phyloP scores from a whole-genome alignment of 2,113 vertebrate species.

The Podiceps cristatus region DNA sequence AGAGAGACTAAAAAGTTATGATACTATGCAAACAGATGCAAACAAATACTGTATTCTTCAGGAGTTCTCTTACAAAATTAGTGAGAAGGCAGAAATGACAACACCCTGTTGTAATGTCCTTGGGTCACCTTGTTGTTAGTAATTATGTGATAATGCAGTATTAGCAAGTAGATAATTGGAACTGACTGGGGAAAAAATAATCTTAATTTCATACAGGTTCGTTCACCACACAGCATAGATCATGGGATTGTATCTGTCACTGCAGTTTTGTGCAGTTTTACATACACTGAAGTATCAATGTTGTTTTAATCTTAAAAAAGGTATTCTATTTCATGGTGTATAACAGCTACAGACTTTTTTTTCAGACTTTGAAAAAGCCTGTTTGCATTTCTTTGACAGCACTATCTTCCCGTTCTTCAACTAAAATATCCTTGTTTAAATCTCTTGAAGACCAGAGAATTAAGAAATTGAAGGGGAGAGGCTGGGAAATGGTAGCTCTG shows the following conservation, averaged over 20 bases:
- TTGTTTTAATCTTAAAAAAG: background rate
- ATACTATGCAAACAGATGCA: background rate
- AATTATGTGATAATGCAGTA: background rate
- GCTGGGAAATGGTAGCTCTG: background rate
- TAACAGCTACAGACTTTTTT: background rate
- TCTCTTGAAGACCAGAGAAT: background rate
- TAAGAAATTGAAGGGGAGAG: background rate
- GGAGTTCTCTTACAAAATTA: background rate
- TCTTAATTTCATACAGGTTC: background rate
- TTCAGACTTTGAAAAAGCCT: background rate
- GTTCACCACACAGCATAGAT: background rate
- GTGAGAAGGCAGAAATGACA: background rate
- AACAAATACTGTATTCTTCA: background rate
- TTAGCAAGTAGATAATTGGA: background rate
- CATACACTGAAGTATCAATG: accelerated
- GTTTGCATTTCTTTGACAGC: background rate
- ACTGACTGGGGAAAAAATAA: background rate
- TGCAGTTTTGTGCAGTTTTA: background rate
- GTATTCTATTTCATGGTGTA: background rate
- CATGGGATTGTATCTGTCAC: background rate
- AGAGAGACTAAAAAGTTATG: background rate
- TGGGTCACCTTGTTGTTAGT: background rate
- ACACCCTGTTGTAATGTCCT: background rate
- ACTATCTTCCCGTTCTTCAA: background rate
- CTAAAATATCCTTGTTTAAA: background rate